These are phyloP conservation scores for Anisognathus igniventris DNA, from an alignment of 2,797 vertebrate genomes.

Conservation along the genomic window DNA sequence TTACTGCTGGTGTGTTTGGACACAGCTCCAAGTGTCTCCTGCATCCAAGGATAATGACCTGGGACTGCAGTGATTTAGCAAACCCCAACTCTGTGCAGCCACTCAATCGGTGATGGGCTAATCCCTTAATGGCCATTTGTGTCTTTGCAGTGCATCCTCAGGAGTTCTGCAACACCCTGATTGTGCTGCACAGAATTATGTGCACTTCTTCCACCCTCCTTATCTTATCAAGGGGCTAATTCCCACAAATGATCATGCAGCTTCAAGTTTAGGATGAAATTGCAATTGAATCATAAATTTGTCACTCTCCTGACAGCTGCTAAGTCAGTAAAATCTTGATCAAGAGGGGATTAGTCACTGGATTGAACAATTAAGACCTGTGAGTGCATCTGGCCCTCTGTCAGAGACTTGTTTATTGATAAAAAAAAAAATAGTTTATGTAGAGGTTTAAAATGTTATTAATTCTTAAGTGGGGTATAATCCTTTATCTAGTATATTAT, in stretches of 20 bases:
- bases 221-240: constrained; percentile 81
- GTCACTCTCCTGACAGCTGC: constrained; percentile 71
- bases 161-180: constrained; percentile 61
- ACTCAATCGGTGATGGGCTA: constrained; percentile 67
- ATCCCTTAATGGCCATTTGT: constrained; percentile 81
- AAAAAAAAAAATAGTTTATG: constrained; percentile 66
- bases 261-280: constrained; percentile 65
- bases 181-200: constrained; percentile 62
- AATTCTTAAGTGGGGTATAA: constrained; percentile 64
- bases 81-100: constrained; percentile 46
- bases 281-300: constrained; percentile 76
- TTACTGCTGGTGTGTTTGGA: constrained; percentile 64
- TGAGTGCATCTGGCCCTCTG: constrained; percentile 40
- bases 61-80: constrained; percentile 73
- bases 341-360: constrained; percentile 68
- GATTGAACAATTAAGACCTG: constrained; percentile 64
- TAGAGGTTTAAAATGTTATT: constrained; percentile 59
- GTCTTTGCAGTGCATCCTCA: constrained; percentile 62
- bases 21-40: constrained; percentile 62
- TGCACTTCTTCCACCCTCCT: constrained; percentile 24
- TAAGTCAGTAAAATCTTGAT: constrained; percentile 73
- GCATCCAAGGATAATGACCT: constrained; percentile 71
- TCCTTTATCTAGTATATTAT: constrained; percentile 47
- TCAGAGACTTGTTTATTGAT: constrained; percentile 65
- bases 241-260: constrained; percentile 77